Percentiles rank a stretch among this genome's conserved stretches.
Evolutionary conservation across 2,113 vertebrate species (phyloP).

Genomic region (Gadus chalcogrammus): DNA sequence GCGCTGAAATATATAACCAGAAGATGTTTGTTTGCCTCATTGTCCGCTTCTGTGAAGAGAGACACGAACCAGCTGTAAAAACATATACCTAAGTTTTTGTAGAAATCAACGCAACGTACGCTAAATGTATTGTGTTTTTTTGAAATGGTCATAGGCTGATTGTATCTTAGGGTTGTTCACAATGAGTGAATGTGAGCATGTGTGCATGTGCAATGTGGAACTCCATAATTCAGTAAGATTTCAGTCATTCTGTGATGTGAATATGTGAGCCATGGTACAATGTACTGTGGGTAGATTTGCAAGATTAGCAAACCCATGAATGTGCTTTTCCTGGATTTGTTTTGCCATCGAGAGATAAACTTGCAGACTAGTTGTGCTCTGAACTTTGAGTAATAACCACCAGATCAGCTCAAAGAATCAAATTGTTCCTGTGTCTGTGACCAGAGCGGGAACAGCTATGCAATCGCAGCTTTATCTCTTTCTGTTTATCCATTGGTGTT

Average conservation of each 20-base stretch:
- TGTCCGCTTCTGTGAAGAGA: too few species aligned
- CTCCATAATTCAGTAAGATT: too few species aligned
- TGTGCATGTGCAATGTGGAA: too few species aligned
- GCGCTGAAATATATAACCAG: too few species aligned
- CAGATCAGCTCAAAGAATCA: constrained; percentile 30
- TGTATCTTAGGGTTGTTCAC: too few species aligned
- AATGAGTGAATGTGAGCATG: too few species aligned
- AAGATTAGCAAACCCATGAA: constrained; percentile 58
- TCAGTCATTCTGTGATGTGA: background rate
- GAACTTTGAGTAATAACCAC: constrained; percentile 23
- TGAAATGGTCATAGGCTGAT: background rate
- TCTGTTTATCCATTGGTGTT: background rate
- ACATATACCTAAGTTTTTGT: too few species aligned
- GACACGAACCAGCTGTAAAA: too few species aligned
- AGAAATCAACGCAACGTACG: too few species aligned
- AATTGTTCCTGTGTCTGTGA: constrained; percentile 24
- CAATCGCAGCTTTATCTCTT: constrained; percentile 32
- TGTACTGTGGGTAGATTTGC: constrained; percentile 56
- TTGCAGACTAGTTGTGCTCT: constrained; percentile 19
- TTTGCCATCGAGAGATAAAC: constrained; percentile 61
- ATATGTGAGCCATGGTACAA: constrained; percentile 28
- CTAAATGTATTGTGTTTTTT: background rate
- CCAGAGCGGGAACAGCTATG: constrained; percentile 6
- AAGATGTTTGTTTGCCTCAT: too few species aligned
- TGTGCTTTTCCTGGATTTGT: constrained; percentile 72